A percentile compares a stretch with the other conserved stretches of the same genome.
phyloP scores from a whole-genome alignment of 2,113 vertebrate genomes.

The Genyomyrus donnyi region DNA sequence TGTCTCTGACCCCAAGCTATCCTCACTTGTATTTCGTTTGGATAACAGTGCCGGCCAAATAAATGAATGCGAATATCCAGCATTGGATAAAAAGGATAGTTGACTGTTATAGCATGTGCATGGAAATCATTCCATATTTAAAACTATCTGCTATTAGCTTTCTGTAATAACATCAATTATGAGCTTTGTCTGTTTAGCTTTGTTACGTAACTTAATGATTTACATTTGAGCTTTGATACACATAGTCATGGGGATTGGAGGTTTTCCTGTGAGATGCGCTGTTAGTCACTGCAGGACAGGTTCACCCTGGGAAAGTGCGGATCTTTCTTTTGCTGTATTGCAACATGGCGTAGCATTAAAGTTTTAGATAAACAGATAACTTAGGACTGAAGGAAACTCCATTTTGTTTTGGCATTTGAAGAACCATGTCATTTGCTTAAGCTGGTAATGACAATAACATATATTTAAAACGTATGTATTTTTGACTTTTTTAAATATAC shows the following conservation, averaged over 20 bases:
- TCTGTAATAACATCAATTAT: constrained; percentile 1
- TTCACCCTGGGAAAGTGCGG: neutral
- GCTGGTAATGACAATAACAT: neutral
- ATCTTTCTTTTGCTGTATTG: neutral
- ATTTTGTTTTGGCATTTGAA: neutral
- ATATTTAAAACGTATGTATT: neutral
- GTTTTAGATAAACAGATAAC: neutral
- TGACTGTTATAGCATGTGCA: neutral
- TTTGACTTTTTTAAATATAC: neutral
- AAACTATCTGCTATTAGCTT: neutral
- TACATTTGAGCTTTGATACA: neutral
- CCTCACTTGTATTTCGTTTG: neutral
- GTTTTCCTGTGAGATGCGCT: neutral
- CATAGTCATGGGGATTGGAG: neutral
- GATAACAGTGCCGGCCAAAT: neutral
- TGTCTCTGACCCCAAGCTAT: neutral
- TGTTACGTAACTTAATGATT: neutral
- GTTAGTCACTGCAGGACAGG: neutral
- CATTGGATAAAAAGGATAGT: neutral
- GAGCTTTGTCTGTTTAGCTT: neutral
- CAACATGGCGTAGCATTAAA: neutral
- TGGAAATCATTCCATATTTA: neutral
- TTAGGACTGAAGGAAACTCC: neutral
- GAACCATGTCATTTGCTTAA: neutral
- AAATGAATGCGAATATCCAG: neutral